Conservation (phyloP, 2,888 invertebrate genomes). For the Himalopsyche kuldschensis region DNA sequence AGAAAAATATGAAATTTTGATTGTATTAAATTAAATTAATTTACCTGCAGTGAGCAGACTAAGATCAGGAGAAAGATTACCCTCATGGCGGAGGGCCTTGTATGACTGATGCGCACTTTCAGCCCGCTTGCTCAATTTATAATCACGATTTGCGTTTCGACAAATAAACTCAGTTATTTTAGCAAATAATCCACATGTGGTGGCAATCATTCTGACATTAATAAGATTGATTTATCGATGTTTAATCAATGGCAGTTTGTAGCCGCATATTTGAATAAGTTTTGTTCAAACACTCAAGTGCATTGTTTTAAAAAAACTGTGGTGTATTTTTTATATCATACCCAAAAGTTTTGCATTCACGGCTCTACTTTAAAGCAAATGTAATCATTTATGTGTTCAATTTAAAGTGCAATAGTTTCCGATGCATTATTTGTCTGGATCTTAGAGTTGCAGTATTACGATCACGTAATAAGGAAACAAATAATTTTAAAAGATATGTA, state of each 20-base stretch:
- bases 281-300: neutral
- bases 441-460: too few species aligned
- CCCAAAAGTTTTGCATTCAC: too few species aligned
- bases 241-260: slow-evolving; percentile 20
- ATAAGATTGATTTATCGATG: slow-evolving; percentile 35
- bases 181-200: slow-evolving; percentile 27
- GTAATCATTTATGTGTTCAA: too few species aligned
- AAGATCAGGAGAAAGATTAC: slow-evolving; percentile 38
- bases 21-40: neutral
- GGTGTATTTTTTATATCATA: neutral
- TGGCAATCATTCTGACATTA: slow-evolving; percentile 11
- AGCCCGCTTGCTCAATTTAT: slow-evolving; percentile 25
- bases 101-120: slow-evolving; percentile 30
- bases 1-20: neutral
- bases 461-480: too few species aligned
- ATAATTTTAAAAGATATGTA: too few species aligned
- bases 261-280: slow-evolving; percentile 19
- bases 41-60: slow-evolving; percentile 39
- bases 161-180: slow-evolving; percentile 11
- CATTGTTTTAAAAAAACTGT: slow-evolving; percentile 11
- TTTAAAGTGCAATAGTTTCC: too few species aligned
- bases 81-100: slow-evolving; percentile 39
- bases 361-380: too few species aligned
- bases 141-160: slow-evolving; percentile 3
- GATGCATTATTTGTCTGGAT: too few species aligned